A percentile compares a stretch with the other conserved stretches of the same genome.
Evolutionary conservation across 2,113 vertebrate genomes (phyloP).

Genomic region (Hippolais icterina): DNA sequence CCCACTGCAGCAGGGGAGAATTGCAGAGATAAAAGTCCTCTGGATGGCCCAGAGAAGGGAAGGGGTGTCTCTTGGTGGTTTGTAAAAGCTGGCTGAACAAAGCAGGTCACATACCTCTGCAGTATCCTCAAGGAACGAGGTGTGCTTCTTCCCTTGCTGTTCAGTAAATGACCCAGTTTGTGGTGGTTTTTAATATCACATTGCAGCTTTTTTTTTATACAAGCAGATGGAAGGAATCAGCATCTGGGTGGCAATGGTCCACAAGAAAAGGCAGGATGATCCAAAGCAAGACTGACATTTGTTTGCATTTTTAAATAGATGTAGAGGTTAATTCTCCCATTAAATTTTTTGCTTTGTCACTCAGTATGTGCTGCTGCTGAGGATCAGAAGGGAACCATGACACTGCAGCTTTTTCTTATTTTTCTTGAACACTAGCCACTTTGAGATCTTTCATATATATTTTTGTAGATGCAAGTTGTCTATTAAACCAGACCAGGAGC

Average conservation of each 20-base stretch:
- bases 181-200: neutral
- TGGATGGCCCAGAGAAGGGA: neutral
- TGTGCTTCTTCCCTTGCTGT: neutral
- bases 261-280: neutral
- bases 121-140: constrained; percentile 4
- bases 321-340: neutral
- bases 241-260: neutral
- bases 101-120: neutral
- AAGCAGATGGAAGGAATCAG: neutral
- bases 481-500: neutral
- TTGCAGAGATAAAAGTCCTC: constrained; percentile 40
- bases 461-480: neutral
- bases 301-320: neutral
- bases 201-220: neutral
- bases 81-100: constrained; percentile 31
- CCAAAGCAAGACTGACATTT: neutral
- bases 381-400: neutral
- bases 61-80: neutral
- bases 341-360: neutral
- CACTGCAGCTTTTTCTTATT: neutral
- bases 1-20: constrained; percentile 11
- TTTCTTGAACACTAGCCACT: neutral
- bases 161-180: constrained; percentile 20
- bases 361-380: neutral
- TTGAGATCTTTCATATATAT: neutral